A percentile compares a stretch with the other conserved stretches of the same genome.
These are phyloP conservation scores for Heterodera carotae DNA, from an alignment of 1,140 invertebrate genomes.

Conservation along the genomic window DNA sequence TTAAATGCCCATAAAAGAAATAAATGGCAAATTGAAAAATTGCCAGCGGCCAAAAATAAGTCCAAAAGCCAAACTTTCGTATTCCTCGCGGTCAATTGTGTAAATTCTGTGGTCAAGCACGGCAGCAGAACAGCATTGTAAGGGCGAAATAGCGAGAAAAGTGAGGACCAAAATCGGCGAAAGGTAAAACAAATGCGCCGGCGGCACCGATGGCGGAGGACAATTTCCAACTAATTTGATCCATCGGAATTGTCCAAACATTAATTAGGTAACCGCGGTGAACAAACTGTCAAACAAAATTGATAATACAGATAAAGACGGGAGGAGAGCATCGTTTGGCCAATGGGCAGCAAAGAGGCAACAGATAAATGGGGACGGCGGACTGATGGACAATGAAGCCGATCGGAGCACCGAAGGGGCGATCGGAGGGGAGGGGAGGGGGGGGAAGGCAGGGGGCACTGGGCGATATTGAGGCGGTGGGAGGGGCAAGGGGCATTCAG, in stretches of 20 bases:
- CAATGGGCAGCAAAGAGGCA: neutral
- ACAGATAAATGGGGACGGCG: neutral
- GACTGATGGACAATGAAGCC: neutral
- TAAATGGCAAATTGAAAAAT: neutral
- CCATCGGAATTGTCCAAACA: neutral
- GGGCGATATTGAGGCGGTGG: no score
- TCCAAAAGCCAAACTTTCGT: slow-evolving; percentile 25
- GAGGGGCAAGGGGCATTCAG: neutral
- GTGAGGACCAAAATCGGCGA: neutral
- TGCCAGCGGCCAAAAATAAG: neutral
- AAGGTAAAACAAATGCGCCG: neutral
- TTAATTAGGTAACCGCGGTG: neutral
- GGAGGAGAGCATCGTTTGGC: neutral
- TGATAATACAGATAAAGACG: neutral
- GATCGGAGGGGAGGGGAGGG: neutral
- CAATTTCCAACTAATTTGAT: neutral
- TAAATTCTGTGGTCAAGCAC: slow-evolving; percentile 20
- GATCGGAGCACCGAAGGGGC: no score
- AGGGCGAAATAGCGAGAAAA: neutral
- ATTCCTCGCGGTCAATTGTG: slow-evolving; percentile 24
- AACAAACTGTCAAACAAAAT: neutral
- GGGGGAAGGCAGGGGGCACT: no score
- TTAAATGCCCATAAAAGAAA: neutral
- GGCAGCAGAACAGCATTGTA: neutral
- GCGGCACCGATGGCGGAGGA: neutral